phyloP scores from a whole-genome alignment of 2,888 invertebrate genomes.

The Epirrita christyi region DNA sequence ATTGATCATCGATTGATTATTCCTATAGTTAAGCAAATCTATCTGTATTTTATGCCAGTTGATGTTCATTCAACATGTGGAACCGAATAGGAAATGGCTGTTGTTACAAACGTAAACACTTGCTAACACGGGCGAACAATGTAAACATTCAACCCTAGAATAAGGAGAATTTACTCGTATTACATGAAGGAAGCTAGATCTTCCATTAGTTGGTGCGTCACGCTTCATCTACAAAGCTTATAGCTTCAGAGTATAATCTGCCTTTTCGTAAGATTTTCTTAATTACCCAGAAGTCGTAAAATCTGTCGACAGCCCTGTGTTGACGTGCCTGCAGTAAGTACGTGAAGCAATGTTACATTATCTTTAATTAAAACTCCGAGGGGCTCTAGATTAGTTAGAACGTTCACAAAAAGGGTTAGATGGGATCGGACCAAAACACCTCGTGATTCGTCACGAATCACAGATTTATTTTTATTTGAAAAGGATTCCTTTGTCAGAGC shows the following conservation, averaged over 20 bases:
- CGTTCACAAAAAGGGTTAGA: constrained; percentile 80
- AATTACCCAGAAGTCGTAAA: constrained; percentile 11
- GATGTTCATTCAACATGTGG: constrained; percentile 1
- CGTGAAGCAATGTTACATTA: constrained; percentile 80
- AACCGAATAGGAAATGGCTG: constrained; percentile 4
- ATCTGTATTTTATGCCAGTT: constrained; percentile 6
- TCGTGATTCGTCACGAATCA: constrained; percentile 81
- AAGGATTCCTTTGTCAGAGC: constrained; percentile 76
- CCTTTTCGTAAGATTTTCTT: constrained; percentile 3
- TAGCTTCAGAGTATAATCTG: constrained; percentile 11
- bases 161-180: constrained; percentile 9
- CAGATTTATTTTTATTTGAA: constrained; percentile 80
- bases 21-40: neutral
- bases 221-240: constrained; percentile 13
- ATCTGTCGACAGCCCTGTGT: constrained; percentile 55
- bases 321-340: constrained; percentile 51
- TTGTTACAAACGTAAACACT: constrained; percentile 10
- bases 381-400: constrained; percentile 79
- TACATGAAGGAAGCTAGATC: constrained; percentile 5
- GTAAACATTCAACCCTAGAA: constrained; percentile 17
- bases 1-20: constrained; percentile 8
- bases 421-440: constrained; percentile 76
- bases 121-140: constrained; percentile 12
- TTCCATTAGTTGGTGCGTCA: constrained; percentile 12
- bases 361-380: constrained; percentile 80